These are phyloP conservation scores for Ariolimax columbianus DNA, from an alignment of 2,888 invertebrate genomes.

Conservation along the genomic window DNA sequence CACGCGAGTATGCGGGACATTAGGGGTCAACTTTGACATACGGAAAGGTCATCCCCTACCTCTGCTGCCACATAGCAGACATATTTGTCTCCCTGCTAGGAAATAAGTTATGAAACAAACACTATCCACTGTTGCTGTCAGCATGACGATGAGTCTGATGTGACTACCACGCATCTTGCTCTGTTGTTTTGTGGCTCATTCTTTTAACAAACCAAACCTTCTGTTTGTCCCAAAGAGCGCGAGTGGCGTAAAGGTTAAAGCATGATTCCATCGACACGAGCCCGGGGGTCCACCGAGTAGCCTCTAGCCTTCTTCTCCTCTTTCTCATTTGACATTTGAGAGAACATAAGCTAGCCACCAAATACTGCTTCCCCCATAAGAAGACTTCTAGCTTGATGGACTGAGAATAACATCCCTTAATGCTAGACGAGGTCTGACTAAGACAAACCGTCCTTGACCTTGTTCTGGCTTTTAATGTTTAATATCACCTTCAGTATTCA, in stretches of 20 bases:
- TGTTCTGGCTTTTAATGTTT: background rate
- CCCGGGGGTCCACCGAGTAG: background rate
- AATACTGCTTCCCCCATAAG: background rate
- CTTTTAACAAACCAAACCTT: background rate
- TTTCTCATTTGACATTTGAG: background rate
- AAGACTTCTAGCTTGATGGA: background rate
- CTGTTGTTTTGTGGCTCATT: background rate
- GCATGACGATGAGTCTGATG: background rate
- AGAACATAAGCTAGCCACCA: background rate
- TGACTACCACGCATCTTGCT: background rate
- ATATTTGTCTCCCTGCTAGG: too few relatives aligned
- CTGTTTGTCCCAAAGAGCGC: background rate
- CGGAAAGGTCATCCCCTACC: background rate
- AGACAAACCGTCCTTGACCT: background rate
- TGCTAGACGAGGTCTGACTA: background rate
- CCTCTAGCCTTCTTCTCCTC: background rate
- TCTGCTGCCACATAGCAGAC: too few relatives aligned
- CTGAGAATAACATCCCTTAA: background rate
- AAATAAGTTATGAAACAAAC: background rate
- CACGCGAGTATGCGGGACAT: background rate
- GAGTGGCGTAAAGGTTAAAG: background rate
- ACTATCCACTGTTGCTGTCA: background rate
- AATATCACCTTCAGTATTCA: too few relatives aligned
- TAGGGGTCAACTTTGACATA: background rate
- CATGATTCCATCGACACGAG: background rate